Evolutionary conservation across 2,888 invertebrate genomes (phyloP).

Genomic region (Brachyptera risi): DNA sequence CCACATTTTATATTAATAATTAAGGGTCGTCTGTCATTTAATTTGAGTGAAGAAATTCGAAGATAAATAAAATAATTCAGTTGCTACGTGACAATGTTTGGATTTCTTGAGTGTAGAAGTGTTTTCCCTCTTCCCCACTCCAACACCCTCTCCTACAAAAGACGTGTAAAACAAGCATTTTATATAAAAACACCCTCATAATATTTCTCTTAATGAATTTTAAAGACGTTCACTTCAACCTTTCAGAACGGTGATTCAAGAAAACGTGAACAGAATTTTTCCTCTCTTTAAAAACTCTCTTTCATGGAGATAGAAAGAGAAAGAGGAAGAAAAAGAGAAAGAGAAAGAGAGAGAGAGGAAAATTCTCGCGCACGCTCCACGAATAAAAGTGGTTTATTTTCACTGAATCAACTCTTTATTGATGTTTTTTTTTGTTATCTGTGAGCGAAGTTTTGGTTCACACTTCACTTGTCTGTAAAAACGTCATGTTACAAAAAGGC

Average conservation of each 20-base stretch:
- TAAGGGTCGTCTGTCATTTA: too few relatives aligned
- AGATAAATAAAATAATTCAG: too few relatives aligned
- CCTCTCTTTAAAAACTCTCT: slow-evolving; percentile 7
- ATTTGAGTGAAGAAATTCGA: too few relatives aligned
- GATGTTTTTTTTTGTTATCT: background rate
- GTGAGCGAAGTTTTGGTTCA: background rate
- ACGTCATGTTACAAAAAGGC: too few relatives aligned
- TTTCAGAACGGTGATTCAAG: slow-evolving; percentile 15
- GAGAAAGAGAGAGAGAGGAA: background rate
- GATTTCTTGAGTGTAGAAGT: background rate
- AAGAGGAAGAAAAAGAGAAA: background rate
- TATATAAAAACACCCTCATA: slow-evolving; percentile 16
- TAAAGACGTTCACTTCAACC: slow-evolving; percentile 22
- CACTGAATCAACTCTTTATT: background rate
- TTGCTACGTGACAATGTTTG: too few relatives aligned
- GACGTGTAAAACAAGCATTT: slow-evolving; percentile 8
- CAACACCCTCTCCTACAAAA: background rate
- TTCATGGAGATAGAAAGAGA: background rate
- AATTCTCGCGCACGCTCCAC: background rate
- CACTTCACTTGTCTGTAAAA: too few relatives aligned
- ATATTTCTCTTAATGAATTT: slow-evolving; percentile 28
- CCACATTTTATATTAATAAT: too few relatives aligned
- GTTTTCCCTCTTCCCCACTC: background rate
- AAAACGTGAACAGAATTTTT: slow-evolving; percentile 27
- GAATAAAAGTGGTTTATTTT: background rate